phyloP scores from a whole-genome alignment of 2,113 vertebrate genomes.

The Morone saxatilis region DNA sequence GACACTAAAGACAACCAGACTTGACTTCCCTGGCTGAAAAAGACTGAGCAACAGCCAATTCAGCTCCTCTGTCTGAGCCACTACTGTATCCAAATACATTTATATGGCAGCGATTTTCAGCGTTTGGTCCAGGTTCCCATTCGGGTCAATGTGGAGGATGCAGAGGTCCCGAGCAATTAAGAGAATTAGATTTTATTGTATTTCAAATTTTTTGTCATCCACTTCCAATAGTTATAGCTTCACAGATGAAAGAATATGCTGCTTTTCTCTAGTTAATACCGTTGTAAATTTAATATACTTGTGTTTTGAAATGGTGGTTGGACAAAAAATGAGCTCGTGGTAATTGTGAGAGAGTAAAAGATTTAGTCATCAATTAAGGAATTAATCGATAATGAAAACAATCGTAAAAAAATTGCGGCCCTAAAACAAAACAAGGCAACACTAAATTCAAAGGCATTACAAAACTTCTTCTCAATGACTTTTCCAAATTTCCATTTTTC shows the following conservation, averaged over 20 bases:
- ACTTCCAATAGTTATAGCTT: neutral
- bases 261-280: neutral
- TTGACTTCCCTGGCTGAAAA: constrained; percentile 43
- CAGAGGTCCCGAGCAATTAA: neutral
- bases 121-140: neutral
- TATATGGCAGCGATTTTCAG: neutral
- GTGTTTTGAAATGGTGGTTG: neutral
- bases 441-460: neutral
- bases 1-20: constrained; percentile 70
- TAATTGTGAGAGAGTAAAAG: neutral
- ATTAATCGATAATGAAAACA: neutral
- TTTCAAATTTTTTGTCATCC: neutral
- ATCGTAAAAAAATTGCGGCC: neutral
- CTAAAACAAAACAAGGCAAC: neutral
- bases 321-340: neutral
- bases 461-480: neutral
- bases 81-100: constrained; percentile 16
- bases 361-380: neutral
- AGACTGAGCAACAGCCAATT: constrained; percentile 11
- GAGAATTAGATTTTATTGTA: neutral
- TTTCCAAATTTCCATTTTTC: neutral
- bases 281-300: neutral
- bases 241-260: neutral
- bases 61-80: constrained; percentile 7
- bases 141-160: neutral